Conservation (phyloP, 2,888 invertebrate species). For the Dendrolimus houi region DNA sequence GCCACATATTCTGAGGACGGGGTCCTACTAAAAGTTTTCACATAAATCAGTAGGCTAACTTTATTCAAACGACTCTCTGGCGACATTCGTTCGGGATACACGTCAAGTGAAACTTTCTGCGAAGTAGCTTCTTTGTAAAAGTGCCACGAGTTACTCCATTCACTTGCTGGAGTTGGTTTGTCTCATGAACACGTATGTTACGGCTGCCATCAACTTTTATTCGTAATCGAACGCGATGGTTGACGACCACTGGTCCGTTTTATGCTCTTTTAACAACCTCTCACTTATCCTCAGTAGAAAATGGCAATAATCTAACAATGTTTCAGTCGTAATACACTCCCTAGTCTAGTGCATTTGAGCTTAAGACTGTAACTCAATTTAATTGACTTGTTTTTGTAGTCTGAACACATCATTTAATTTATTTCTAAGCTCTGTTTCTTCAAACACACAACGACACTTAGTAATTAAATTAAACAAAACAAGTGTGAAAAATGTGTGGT, state of each 20-base stretch:
- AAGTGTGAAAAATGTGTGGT: too few relatives aligned
- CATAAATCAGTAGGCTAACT: slow-evolving; percentile 71
- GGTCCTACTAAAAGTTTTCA: slow-evolving; percentile 52
- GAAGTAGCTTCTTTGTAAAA: slow-evolving; percentile 52
- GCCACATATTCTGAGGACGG: slow-evolving; percentile 49
- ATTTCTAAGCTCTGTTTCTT: too few relatives aligned
- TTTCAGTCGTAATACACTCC: slow-evolving; percentile 1
- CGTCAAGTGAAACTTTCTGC: slow-evolving; percentile 58
- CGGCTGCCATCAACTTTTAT: slow-evolving; percentile 18
- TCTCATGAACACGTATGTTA: slow-evolving; percentile 34
- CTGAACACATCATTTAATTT: too few relatives aligned
- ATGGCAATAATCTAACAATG: neutral
- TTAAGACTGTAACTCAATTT: too few relatives aligned
- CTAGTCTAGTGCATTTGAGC: too few relatives aligned
- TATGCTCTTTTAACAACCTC: slow-evolving; percentile 2
- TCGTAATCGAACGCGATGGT: neutral
- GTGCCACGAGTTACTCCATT: slow-evolving; percentile 34
- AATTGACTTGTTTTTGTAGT: too few relatives aligned
- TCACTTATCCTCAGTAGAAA: slow-evolving; percentile 1
- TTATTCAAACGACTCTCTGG: slow-evolving; percentile 74
- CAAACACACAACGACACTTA: too few relatives aligned
- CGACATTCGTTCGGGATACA: slow-evolving; percentile 67
- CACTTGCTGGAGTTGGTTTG: slow-evolving; percentile 28
- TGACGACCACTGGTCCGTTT: neutral
- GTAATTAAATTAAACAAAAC: too few relatives aligned